Evolutionary conservation across 1,140 invertebrate species (phyloP).

Genomic region (Macrostomum lignano): DNA sequence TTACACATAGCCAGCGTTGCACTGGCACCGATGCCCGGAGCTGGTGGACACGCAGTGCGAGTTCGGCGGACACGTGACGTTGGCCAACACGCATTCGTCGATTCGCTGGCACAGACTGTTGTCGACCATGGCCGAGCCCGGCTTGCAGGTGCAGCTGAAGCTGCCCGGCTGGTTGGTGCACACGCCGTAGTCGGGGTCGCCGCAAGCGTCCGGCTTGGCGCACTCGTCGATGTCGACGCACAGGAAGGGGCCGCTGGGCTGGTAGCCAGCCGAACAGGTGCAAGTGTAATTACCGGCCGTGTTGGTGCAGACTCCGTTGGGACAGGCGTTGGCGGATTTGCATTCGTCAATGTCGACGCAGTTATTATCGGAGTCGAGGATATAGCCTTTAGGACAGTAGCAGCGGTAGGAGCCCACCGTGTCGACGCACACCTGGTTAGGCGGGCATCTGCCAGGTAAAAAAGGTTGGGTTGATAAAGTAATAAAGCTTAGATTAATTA

Average conservation of each 20-base stretch:
- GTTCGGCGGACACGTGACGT: conserved; percentile 1
- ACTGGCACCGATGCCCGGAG: conserved; percentile 43
- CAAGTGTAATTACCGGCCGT: conserved; percentile 29
- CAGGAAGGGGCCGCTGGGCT: too few species aligned
- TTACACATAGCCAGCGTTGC: conserved; percentile 45
- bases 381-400: conserved; percentile 8
- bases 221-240: conserved; percentile 6
- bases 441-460: too few species aligned
- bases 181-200: conserved; percentile 2
- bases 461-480: too few species aligned
- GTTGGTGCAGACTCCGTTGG: conserved; percentile 49
- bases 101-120: conserved; percentile 5
- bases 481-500: too few species aligned
- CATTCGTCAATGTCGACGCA: conserved; percentile 40
- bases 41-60: conserved; percentile 37
- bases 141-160: conserved; percentile 19
- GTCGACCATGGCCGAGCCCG: too few species aligned
- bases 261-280: conserved; percentile 17
- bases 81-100: conserved; percentile 5
- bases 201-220: neutral
- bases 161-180: conserved; percentile 24
- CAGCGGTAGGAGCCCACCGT: conserved; percentile 12
- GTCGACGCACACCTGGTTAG: conserved; percentile 12
- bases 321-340: conserved; percentile 40
- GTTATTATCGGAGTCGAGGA: too few species aligned